Base-by-base conservation (phyloP, 2,113 vertebrate genomes). In the Ariopsis seemanni region DNA sequence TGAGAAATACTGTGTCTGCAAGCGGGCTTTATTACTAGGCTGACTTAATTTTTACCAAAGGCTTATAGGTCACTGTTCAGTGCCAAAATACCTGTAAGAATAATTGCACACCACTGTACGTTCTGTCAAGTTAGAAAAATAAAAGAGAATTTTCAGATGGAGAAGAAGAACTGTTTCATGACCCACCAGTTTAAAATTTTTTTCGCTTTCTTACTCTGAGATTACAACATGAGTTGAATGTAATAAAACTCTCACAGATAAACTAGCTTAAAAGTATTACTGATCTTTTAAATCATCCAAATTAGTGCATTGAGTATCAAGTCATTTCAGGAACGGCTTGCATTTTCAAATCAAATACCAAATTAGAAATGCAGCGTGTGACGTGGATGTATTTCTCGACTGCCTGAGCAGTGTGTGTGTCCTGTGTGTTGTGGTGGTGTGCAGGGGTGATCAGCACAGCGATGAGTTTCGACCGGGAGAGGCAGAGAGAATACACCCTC, bases 391-490 rank as follows among this genome's bases (percentile, higher is more conserved):
- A 60, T 81, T 81, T 81, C 11, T 57, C 60, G 57, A 42, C 57
- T 81, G 15, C 4, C 30, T 60, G n/a, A 60, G 55, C 18, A 14
- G 17, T 27, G 18, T 65, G 25, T 77, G 50, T 62, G 22, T 4
- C 11, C 11, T 75, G 67, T 89, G n/a, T 52, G 42, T 22, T 86
- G 14, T 27, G 85, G 14, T 15, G 20, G 58, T 89, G 27, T 11
- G 0, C 90, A 98, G 97, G 97, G 50, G 91, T 96, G 72, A 96
- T 98, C 93, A 94, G 91, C 58, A 96, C 96, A 20, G 89, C 91
- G 0, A 90, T 78, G 87, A 97, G 94, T 30, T 97, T 98, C 11
- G 97, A 98, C 93, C 94, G 96, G 0, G 97, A 98, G 94, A 92
- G 92, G 27, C 96, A 97, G 93, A 83, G 94, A 86, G 96, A 97